Evolutionary conservation across 2,888 invertebrate genomes (phyloP).

Genomic region (Drosophila mimetica): DNA sequence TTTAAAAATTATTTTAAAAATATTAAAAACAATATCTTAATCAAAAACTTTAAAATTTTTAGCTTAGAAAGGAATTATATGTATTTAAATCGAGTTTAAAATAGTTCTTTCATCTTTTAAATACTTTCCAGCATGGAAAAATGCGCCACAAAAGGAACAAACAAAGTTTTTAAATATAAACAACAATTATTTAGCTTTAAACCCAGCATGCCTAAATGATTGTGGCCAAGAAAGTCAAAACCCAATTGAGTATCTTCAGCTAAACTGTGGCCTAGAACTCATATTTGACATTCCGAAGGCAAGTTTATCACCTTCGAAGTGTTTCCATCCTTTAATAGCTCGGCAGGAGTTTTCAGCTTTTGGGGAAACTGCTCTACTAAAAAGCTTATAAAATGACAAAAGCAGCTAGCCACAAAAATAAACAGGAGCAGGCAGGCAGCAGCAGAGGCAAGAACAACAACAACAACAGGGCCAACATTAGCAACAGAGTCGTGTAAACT

Average conservation of each 20-base stretch:
- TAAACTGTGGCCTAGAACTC: conserved; percentile 6
- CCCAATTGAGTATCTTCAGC: conserved; percentile 4
- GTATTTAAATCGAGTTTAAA: no score
- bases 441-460: neutral
- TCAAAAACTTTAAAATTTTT: no score
- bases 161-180: no score
- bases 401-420: conserved; percentile 51
- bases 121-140: no score
- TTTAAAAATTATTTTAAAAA: no score
- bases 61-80: no score
- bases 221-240: neutral
- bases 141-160: no score
- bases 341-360: conserved; percentile 1
- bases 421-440: conserved; percentile 10
- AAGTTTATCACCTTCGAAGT: neutral
- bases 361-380: neutral
- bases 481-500: conserved; percentile 70
- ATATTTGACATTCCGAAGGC: conserved; percentile 18
- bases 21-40: no score
- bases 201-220: neutral
- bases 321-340: conserved; percentile 2
- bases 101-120: no score
- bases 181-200: neutral
- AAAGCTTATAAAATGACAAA: conserved; percentile 70
- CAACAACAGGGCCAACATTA: conserved; percentile 17